Conservation (phyloP, 2,888 invertebrate species). For the Poecilobothrus nobilitatus region DNA sequence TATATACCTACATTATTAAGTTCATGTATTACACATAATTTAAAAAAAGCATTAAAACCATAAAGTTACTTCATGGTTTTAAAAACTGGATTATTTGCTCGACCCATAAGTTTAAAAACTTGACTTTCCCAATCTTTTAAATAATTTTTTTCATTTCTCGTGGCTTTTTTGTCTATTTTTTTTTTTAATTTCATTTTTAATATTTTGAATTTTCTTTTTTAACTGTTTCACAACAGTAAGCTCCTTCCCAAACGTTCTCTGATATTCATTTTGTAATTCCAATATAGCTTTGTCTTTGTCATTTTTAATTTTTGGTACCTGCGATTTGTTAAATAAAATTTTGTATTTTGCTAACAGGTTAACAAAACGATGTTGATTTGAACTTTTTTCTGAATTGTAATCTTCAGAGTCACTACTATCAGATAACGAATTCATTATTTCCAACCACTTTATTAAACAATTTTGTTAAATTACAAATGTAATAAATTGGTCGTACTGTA, state of each 20-base stretch:
- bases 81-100: not conserved
- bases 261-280: not conserved
- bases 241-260: not conserved
- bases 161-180: not conserved
- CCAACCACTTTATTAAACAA: too few species aligned
- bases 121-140: not conserved
- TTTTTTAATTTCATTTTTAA: not conserved
- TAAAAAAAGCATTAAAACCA: too few species aligned
- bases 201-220: not conserved
- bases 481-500: too few species aligned
- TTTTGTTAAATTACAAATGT: too few species aligned
- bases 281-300: not conserved
- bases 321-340: not conserved
- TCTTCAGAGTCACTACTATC: too few species aligned
- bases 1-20: too few species aligned
- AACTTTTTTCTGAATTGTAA: too few species aligned
- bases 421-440: too few species aligned
- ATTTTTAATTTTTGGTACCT: not conserved
- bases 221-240: not conserved
- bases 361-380: not conserved
- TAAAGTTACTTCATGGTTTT: not conserved
- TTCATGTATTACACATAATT: not conserved
- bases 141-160: not conserved
- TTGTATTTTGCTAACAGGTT: not conserved
- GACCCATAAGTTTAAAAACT: not conserved